Evolutionary conservation across 2,113 vertebrate genomes (phyloP).

Genomic region (Chaetodon trifascialis): DNA sequence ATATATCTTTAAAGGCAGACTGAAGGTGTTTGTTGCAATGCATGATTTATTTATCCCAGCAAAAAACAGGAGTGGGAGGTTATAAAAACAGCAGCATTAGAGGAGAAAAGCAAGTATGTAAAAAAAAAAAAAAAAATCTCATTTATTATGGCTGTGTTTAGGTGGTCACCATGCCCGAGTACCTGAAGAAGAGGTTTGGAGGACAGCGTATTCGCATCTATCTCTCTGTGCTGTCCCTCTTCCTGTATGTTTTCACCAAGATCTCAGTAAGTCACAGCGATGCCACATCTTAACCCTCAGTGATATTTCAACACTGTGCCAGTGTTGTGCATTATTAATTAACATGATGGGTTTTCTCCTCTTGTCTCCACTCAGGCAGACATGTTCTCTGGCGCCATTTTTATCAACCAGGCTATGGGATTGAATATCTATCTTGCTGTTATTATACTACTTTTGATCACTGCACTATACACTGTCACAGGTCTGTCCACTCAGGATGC

Average conservation of each 20-base stretch:
- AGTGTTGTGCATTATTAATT: not conserved
- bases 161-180: slow-evolving; percentile 98
- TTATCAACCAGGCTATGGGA: slow-evolving; percentile 92
- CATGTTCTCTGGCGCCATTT: slow-evolving; percentile 94
- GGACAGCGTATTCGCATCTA: slow-evolving; percentile 94
- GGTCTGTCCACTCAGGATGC: slow-evolving; percentile 77
- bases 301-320: not conserved
- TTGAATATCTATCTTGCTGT: slow-evolving; percentile 95
- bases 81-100: not conserved
- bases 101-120: not conserved
- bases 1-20: not conserved
- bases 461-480: slow-evolving; percentile 94
- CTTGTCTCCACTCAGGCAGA: slow-evolving; percentile 87
- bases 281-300: not conserved
- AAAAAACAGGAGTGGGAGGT: not conserved
- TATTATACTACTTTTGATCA: slow-evolving; percentile 88
- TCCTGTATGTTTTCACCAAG: slow-evolving; percentile 95
- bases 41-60: not conserved
- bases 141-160: slow-evolving; percentile 64
- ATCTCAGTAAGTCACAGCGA: slow-evolving; percentile 91
- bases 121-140: not conserved
- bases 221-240: slow-evolving; percentile 92
- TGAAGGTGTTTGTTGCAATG: not conserved
- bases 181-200: slow-evolving; percentile 94
- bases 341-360: not conserved